Conservation (phyloP, 1,140 invertebrate genomes). For the Rhizoglyphus robini region DNA sequence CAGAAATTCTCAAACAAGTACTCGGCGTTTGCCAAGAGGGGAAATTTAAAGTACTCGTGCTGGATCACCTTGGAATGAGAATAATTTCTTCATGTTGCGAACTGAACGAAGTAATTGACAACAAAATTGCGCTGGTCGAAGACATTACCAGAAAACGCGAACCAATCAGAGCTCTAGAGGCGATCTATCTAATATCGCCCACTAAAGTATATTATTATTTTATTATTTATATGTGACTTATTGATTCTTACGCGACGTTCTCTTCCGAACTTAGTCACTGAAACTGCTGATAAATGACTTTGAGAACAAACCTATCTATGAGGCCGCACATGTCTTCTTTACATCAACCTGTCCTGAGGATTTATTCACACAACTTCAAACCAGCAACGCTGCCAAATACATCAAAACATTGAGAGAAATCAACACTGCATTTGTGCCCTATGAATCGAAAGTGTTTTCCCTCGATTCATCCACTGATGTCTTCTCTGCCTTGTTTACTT, state of each 20-base stretch:
- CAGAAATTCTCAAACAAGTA: too few species aligned
- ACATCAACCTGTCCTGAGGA: not conserved
- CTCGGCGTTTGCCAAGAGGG: not conserved
- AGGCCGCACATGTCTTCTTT: not conserved
- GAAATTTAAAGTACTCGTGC: not conserved
- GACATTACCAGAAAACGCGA: not conserved
- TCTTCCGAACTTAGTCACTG: not conserved
- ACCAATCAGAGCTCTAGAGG: not conserved
- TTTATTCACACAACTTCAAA: not conserved
- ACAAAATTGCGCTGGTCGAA: not conserved
- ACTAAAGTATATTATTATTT: not conserved
- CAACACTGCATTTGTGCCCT: not conserved
- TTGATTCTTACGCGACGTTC: not conserved
- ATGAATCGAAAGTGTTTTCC: not conserved
- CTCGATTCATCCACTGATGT: not conserved
- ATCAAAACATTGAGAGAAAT: not conserved
- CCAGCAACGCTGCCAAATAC: not conserved
- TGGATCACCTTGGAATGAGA: not conserved
- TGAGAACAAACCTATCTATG: not conserved
- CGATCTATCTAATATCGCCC: not conserved
- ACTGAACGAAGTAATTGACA: not conserved
- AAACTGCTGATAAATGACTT: not conserved
- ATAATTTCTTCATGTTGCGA: not conserved
- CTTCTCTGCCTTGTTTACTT: not conserved
- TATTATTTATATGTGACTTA: too few species aligned